Evolutionary conservation across 2,888 invertebrate species (phyloP), one percentile per base, ranked within the genome.

Genomic region (Cerastoderma edule): DNA sequence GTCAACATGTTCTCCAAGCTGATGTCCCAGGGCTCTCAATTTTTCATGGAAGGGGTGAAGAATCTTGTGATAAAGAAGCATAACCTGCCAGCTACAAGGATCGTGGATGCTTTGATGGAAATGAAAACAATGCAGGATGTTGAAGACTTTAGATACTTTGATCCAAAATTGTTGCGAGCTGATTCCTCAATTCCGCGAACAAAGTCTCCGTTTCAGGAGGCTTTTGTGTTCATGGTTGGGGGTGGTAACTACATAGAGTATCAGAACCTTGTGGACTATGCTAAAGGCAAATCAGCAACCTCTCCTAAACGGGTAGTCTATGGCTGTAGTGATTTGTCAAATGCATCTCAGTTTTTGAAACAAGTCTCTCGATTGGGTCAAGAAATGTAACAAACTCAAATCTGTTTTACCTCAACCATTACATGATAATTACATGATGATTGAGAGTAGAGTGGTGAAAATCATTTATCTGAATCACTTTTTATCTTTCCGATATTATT

Each of bases 21-120:
- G 70, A 97, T 99, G 89, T 97, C 97, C 10, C 98, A 99, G 92
- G 98, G 99, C 28, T 99, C 99, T 0, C 90, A 97, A 44, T 99
- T 99, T 93, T 98, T 99, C 0, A 99, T 99, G 99, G 99, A 99
- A 93, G 99, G 99, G 46, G 99, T 99, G 0, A 98, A 99, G 93
- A 99, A 99, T 94, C 95, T 99, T 88, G 99, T 99, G 24, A 97
- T 99, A 10, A 99, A 99, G 93, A 96, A 97, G 94, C 99, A 99
- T 94, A 98, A 98, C 93, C 94, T 99, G 81, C 99, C 99, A 0
- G 96, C 98, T 0, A 98, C 98, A 10, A 96, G 97, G 91, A 96
- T 97, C 78, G 98, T 98, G 13, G 99, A 99, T 91, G 95, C 96
- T 87, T 93, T 97, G 63, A 96, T 97, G 95, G 97, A 97, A 88